These are phyloP conservation scores for Plebejus melissa DNA, from an alignment of 2,888 invertebrate genomes.

Conservation along the genomic window DNA sequence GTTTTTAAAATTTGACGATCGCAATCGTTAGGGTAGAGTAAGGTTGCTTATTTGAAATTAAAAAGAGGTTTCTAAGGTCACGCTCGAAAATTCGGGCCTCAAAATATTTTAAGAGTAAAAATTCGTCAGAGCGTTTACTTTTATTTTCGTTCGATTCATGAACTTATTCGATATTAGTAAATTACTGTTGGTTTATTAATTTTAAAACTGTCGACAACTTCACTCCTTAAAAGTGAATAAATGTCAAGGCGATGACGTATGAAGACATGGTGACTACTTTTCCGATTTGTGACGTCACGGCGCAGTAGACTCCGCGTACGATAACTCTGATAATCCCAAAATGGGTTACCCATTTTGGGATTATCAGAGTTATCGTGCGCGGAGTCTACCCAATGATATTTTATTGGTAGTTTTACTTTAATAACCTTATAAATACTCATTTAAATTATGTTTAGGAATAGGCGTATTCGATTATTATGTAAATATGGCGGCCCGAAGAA, in stretches of 20 bases:
- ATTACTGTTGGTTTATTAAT: not conserved
- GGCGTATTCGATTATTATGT: too few relatives aligned
- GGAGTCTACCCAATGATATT: too few relatives aligned
- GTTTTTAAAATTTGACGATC: not conserved
- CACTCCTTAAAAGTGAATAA: conserved; percentile 31
- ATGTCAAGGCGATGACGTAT: conserved; percentile 33
- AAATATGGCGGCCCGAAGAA: too few relatives aligned
- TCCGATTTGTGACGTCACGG: conserved; percentile 4
- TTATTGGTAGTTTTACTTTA: too few relatives aligned
- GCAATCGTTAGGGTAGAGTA: conserved; percentile 3
- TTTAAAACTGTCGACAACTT: conserved; percentile 16
- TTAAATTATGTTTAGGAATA: too few relatives aligned
- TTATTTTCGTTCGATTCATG: not conserved
- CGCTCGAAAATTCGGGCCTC: not conserved
- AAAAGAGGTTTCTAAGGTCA: not conserved
- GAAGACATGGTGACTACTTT: conserved; percentile 12
- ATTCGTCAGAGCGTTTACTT: not conserved
- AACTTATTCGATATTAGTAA: not conserved
- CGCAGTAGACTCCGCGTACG: not conserved
- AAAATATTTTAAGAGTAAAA: not conserved
- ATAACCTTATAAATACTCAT: too few relatives aligned
- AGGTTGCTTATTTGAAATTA: conserved; percentile 6
- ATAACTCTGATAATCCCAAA: too few relatives aligned
- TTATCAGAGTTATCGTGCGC: too few relatives aligned
- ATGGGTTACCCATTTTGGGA: too few relatives aligned